A percentile compares a stretch with the other conserved stretches of the same genome.
Evolutionary conservation across 2,888 invertebrate species (phyloP).

Genomic region (Eupithecia pulchellata): DNA sequence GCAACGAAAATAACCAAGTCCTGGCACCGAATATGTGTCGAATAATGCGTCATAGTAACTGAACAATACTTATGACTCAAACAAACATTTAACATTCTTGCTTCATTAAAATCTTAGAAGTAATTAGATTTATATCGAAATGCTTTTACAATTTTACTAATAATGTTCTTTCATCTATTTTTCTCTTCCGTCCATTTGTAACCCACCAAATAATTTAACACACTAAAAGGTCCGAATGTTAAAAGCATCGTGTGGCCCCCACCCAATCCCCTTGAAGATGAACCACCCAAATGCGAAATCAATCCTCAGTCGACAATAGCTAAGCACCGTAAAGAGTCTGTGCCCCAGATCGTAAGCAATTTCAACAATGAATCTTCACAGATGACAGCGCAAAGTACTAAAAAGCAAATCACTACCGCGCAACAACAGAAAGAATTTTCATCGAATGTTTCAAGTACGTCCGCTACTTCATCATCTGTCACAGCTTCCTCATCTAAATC

Average conservation of each 20-base stretch:
- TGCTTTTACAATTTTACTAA: slow-evolving; percentile 69
- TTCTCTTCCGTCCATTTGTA: slow-evolving; percentile 61
- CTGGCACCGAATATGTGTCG: slow-evolving; percentile 63
- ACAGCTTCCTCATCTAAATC: slow-evolving; percentile 66
- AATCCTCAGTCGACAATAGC: slow-evolving; percentile 51
- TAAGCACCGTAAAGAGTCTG: slow-evolving; percentile 49
- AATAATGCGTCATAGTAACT: slow-evolving; percentile 59
- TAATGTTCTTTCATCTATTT: slow-evolving; percentile 74
- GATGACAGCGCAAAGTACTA: slow-evolving; percentile 51
- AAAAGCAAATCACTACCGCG: slow-evolving; percentile 56
- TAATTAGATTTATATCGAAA: slow-evolving; percentile 50
- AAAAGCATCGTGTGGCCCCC: slow-evolving; percentile 85
- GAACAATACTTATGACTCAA: slow-evolving; percentile 52
- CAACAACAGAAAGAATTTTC: slow-evolving; percentile 63
- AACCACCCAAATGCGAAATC: slow-evolving; percentile 61
- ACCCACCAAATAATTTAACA: slow-evolving; percentile 51
- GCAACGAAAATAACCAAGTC: slow-evolving; percentile 68
- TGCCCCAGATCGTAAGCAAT: slow-evolving; percentile 48
- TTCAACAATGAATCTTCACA: slow-evolving; percentile 49
- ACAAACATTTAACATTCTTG: slow-evolving; percentile 61
- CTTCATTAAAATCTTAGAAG: slow-evolving; percentile 58
- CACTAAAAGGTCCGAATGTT: slow-evolving; percentile 78
- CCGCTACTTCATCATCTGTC: slow-evolving; percentile 65
- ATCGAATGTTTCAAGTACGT: slow-evolving; percentile 65
- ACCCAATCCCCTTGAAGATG: slow-evolving; percentile 77